Percentiles rank a stretch among this genome's conserved stretches.
Conservation (phyloP, 2,888 invertebrate genomes). For the Cheilosia impressa region DNA sequence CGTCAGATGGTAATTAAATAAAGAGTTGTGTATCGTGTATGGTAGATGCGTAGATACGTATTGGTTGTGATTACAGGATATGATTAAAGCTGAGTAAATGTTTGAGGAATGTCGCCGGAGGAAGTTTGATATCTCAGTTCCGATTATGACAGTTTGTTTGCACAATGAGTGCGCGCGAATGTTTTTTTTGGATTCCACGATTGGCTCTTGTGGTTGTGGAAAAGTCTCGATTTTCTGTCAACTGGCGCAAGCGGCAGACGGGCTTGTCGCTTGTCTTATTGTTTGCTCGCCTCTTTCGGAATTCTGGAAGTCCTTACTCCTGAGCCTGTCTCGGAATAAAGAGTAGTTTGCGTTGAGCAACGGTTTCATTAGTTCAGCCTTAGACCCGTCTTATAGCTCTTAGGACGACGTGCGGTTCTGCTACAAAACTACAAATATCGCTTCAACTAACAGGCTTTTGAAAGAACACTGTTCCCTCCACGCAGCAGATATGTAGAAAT, state of each 20-base stretch:
- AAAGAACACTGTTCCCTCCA: too few relatives aligned
- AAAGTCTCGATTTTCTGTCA: not conserved
- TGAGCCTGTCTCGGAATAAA: too few relatives aligned
- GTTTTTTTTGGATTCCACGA: not conserved
- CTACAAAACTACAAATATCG: too few relatives aligned
- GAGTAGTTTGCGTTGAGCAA: too few relatives aligned
- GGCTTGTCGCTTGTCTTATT: too few relatives aligned
- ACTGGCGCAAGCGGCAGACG: not conserved
- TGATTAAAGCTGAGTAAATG: constrained; percentile 64
- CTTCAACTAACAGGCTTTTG: too few relatives aligned
- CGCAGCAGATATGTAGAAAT: too few relatives aligned
- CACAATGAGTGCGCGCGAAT: not conserved
- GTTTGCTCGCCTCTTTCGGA: too few relatives aligned
- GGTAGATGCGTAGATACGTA: constrained; percentile 32
- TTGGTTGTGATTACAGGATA: constrained; percentile 62
- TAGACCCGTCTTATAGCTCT: too few relatives aligned
- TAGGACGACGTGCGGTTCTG: too few relatives aligned
- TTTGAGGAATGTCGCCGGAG: constrained; percentile 15
- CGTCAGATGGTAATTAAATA: constrained; percentile 61
- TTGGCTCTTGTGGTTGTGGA: not conserved
- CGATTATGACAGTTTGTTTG: constrained; percentile 7
- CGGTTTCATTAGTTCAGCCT: too few relatives aligned
- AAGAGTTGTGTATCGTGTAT: constrained; percentile 20
- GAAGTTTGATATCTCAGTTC: constrained; percentile 24
- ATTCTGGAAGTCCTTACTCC: too few relatives aligned